Conservation (phyloP, 2,113 vertebrate species). For the Antigone vipio region DNA sequence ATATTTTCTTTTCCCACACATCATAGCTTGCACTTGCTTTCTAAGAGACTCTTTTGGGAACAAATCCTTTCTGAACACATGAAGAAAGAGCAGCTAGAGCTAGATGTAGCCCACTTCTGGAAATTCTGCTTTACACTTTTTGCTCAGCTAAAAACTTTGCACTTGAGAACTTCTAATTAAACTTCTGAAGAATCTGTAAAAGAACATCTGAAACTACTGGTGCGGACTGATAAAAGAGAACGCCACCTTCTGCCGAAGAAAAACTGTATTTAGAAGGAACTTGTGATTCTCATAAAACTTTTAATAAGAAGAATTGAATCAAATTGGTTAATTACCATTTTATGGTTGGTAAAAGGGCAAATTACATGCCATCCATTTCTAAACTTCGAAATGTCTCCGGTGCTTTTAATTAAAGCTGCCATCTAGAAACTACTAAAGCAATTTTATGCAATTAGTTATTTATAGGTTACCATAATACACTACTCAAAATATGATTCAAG, state of each 20-base stretch:
- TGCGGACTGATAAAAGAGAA: conserved; percentile 64
- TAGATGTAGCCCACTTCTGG: neutral
- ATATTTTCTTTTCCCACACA: neutral
- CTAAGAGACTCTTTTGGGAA: neutral
- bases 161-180: conserved; percentile 65
- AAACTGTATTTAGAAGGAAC: conserved; percentile 71
- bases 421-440: conserved; percentile 77
- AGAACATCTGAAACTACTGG: conserved; percentile 49
- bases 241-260: conserved; percentile 68
- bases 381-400: conserved; percentile 78
- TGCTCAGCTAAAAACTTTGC: conserved; percentile 26
- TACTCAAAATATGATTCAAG: conserved; percentile 75
- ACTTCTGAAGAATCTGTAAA: conserved; percentile 52
- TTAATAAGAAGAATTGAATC: conserved; percentile 80
- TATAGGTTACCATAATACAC: conserved; percentile 78
- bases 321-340: conserved; percentile 82
- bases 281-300: conserved; percentile 76
- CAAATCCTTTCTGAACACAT: neutral
- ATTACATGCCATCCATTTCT: conserved; percentile 79
- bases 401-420: conserved; percentile 81
- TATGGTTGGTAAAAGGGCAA: conserved; percentile 81
- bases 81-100: neutral
- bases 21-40: neutral
- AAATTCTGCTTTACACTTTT: conserved; percentile 9
- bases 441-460: conserved; percentile 83